phyloP scores from a whole-genome alignment of 2,113 vertebrate species.

The Alces alces region DNA sequence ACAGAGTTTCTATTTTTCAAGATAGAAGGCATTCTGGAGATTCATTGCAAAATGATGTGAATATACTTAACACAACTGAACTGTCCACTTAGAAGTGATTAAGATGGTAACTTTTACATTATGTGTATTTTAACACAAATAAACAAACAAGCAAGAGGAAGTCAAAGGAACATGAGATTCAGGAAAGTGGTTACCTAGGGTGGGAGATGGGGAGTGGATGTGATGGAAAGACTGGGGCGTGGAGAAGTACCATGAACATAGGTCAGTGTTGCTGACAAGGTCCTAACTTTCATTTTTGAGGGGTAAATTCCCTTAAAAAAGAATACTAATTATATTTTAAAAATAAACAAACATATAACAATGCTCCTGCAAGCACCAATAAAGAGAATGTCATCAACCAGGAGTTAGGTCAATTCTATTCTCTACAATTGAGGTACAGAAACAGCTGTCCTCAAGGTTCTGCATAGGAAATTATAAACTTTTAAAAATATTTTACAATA shows the following conservation, averaged over 20 bases:
- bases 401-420: neutral
- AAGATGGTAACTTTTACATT: neutral
- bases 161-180: neutral
- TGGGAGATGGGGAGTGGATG: no score
- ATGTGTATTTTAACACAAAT: neutral
- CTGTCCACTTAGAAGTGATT: neutral
- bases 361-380: neutral
- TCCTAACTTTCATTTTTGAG: neutral
- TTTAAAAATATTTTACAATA: neutral
- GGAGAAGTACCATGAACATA: no score
- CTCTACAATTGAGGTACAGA: neutral
- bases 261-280: neutral
- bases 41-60: neutral
- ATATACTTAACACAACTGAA: neutral
- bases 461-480: neutral
- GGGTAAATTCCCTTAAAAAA: neutral
- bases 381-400: neutral
- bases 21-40: neutral
- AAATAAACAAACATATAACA: neutral
- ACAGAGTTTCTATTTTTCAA: neutral
- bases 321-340: neutral
- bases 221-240: fast-evolving
- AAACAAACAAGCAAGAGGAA: neutral
- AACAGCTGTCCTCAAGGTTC: neutral
- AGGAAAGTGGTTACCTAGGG: neutral